A percentile compares a stretch with the other conserved stretches of the same genome.
Evolutionary conservation across 2,888 invertebrate species (phyloP).

Genomic region (Timema podura): DNA sequence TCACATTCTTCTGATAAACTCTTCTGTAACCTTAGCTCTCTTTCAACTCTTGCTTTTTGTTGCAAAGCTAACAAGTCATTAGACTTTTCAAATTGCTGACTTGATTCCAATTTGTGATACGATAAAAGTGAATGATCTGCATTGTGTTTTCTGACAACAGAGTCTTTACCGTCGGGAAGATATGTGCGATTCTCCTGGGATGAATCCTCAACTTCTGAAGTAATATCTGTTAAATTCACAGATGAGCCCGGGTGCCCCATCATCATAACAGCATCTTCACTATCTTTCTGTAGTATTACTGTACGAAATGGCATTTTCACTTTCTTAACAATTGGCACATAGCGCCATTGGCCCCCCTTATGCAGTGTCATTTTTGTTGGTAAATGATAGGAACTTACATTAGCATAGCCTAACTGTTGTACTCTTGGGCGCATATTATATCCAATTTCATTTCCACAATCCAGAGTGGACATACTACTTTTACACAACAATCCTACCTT

Average conservation of each 20-base stretch:
- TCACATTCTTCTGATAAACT: conserved; percentile 75
- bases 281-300: conserved; percentile 22
- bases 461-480: no score
- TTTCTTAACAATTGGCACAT: conserved; percentile 28
- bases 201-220: conserved; percentile 22
- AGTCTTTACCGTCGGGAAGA: conserved; percentile 19
- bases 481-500: no score
- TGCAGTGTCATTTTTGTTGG: conserved; percentile 18
- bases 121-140: conserved; percentile 10
- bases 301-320: conserved; percentile 24
- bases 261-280: conserved; percentile 13
- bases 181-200: conserved; percentile 20
- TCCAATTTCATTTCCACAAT: no score
- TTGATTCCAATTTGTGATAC: no score
- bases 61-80: no score
- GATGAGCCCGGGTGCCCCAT: conserved; percentile 14
- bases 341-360: conserved; percentile 27
- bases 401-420: conserved; percentile 22
- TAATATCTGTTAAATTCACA: conserved; percentile 17
- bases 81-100: conserved; percentile 1
- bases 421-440: no score
- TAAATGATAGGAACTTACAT: conserved; percentile 21
- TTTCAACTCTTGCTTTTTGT: conserved; percentile 23
- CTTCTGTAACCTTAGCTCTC: conserved; percentile 53
- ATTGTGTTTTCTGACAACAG: neutral